A percentile compares a stretch with the other conserved stretches of the same genome.
Conservation (phyloP, 1,140 invertebrate species). For the Drosophila eugracilis region DNA sequence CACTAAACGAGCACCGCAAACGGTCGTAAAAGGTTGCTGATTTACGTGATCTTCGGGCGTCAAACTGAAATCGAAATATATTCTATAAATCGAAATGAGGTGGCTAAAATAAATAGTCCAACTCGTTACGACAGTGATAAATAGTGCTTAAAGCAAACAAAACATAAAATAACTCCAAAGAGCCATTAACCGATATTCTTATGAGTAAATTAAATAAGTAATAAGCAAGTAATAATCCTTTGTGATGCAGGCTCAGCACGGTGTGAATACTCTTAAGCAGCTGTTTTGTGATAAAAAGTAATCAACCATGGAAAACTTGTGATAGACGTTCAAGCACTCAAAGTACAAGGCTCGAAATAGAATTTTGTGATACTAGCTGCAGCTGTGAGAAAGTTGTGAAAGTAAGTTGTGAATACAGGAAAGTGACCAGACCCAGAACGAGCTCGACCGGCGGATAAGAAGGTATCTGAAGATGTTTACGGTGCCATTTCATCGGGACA, state of each 20-base stretch:
- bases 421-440: conserved; percentile 9
- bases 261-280: background rate
- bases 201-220: background rate
- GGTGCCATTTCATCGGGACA: conserved; percentile 83
- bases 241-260: conserved; percentile 7
- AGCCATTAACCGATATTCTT: background rate
- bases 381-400: conserved; percentile 35
- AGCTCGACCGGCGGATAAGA: conserved; percentile 5
- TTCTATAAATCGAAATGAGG: background rate
- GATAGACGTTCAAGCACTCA: conserved; percentile 30
- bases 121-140: background rate
- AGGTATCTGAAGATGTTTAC: conserved; percentile 72
- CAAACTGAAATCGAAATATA: background rate
- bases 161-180: background rate
- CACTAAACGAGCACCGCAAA: conserved; percentile 26
- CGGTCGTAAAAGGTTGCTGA: conserved; percentile 13
- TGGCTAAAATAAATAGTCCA: conserved; percentile 6
- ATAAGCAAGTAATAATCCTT: background rate
- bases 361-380: conserved; percentile 34
- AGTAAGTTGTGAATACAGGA: conserved; percentile 52
- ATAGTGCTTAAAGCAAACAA: background rate
- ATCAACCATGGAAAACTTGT: conserved; percentile 41
- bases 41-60: conserved; percentile 18
- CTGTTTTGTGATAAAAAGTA: conserved; percentile 29
- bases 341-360: conserved; percentile 17